phyloP scores from a whole-genome alignment of 2,888 invertebrate species.

The Agriopis marginaria region DNA sequence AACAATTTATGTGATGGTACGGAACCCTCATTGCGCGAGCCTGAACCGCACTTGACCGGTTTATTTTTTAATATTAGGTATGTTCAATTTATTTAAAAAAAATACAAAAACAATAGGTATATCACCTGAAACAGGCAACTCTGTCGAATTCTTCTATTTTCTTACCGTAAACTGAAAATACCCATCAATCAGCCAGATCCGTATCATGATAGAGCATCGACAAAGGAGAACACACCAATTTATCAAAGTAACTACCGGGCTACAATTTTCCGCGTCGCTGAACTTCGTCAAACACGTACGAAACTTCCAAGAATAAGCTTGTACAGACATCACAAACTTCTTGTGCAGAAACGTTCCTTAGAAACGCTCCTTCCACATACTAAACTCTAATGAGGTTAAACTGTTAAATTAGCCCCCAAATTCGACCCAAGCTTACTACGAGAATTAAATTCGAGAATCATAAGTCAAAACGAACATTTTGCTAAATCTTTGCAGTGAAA shows the following conservation, averaged over 20 bases:
- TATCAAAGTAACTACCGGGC: slow-evolving; percentile 28
- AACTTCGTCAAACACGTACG: slow-evolving; percentile 38
- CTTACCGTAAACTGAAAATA: slow-evolving; percentile 18
- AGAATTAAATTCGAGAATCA: slow-evolving; percentile 29
- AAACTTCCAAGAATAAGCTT: slow-evolving; percentile 40
- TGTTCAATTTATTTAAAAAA: too few species aligned
- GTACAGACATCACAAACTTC: slow-evolving; percentile 37
- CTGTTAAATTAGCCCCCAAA: slow-evolving; percentile 33
- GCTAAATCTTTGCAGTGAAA: slow-evolving; percentile 53
- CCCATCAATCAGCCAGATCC: slow-evolving; percentile 27
- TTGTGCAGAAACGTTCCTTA: slow-evolving; percentile 37
- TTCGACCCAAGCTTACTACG: slow-evolving; percentile 16
- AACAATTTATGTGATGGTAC: too few species aligned
- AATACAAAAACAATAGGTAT: not conserved
- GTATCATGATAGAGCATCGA: slow-evolving; percentile 24
- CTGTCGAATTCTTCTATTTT: slow-evolving; percentile 9
- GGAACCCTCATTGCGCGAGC: too few species aligned
- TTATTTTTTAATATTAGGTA: too few species aligned
- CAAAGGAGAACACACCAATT: slow-evolving; percentile 29
- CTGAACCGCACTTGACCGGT: too few species aligned
- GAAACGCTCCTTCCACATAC: slow-evolving; percentile 6
- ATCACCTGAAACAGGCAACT: not conserved
- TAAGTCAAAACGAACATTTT: slow-evolving; percentile 45
- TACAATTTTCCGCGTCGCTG: slow-evolving; percentile 26
- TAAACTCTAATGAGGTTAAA: slow-evolving; percentile 37